These are phyloP conservation scores for Polietes domitor DNA, from an alignment of 2,888 invertebrate species.

Conservation along the genomic window DNA sequence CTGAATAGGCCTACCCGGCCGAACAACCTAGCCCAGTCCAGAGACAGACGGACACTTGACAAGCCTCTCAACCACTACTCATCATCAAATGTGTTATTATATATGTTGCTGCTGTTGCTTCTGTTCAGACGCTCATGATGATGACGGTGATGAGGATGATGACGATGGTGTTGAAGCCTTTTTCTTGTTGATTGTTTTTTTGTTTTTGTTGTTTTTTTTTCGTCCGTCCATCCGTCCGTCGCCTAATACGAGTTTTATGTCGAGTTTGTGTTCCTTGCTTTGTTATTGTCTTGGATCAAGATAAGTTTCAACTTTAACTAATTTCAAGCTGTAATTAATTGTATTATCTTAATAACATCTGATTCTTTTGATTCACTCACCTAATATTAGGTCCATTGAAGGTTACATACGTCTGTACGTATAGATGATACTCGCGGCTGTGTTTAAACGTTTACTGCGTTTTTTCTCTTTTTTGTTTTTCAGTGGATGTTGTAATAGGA, in stretches of 20 bases:
- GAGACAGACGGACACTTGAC: conserved; percentile 15
- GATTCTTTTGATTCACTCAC: conserved; percentile 41
- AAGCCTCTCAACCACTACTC: conserved; percentile 17
- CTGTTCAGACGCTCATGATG: conserved; percentile 12
- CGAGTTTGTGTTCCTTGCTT: conserved; percentile 39
- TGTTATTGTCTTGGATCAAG: conserved; percentile 71
- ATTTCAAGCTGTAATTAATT: conserved; percentile 79
- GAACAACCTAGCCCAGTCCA: not conserved
- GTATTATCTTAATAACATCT: conserved; percentile 73
- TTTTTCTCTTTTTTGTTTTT: not conserved
- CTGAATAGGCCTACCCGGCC: not conserved
- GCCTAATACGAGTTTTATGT: conserved; percentile 55
- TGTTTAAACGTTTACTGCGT: no score
- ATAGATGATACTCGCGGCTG: not conserved
- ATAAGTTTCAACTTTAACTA: conserved; percentile 73
- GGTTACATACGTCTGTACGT: no score
- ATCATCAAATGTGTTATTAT: conserved; percentile 34
- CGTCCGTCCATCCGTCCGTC: not conserved
- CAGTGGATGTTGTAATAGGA: not conserved
- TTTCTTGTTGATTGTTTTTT: conserved; percentile 7
- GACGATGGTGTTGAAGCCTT: conserved; percentile 18
- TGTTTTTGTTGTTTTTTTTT: not conserved
- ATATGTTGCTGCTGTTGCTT: not conserved
- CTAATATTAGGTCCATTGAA: conserved; percentile 43
- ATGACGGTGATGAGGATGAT: conserved; percentile 8